These are phyloP conservation scores for Eupithecia dodoneata DNA, from an alignment of 2,888 invertebrate species.

Conservation along the genomic window DNA sequence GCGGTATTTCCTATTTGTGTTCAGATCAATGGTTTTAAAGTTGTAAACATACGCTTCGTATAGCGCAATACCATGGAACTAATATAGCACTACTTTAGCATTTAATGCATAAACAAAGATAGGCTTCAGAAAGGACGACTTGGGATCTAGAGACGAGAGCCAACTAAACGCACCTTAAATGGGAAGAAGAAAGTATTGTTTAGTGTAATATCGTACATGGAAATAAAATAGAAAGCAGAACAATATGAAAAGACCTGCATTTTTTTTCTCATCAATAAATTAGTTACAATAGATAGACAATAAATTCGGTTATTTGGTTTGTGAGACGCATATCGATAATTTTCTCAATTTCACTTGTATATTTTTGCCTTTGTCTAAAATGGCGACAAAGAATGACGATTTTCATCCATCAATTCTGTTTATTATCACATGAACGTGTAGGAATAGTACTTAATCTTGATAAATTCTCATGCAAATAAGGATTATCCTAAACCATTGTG, in stretches of 20 bases:
- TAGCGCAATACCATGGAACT: background rate
- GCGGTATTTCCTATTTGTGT: conserved; percentile 22
- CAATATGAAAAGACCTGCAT: background rate
- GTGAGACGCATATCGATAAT: background rate
- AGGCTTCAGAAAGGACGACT: background rate
- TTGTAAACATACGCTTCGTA: background rate
- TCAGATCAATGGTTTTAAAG: conserved; percentile 20
- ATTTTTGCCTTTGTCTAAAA: background rate
- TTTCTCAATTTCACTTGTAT: background rate
- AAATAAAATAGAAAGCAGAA: background rate
- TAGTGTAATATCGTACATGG: background rate
- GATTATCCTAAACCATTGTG: conserved; percentile 57
- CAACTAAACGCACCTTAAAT: background rate
- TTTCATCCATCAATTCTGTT: background rate
- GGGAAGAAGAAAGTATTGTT: background rate
- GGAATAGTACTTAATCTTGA: conserved; percentile 19
- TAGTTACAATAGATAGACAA: background rate
- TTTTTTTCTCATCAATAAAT: background rate
- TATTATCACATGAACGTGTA: conserved; percentile 15
- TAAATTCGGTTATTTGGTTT: background rate
- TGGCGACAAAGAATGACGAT: background rate
- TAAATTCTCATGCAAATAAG: conserved; percentile 43
- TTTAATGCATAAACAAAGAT: too few species aligned
- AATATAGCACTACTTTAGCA: background rate
- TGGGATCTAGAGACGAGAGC: background rate